Evolutionary conservation across 2,888 invertebrate species (phyloP), one percentile per base, ranked within the genome.

Genomic region (Drosophila birchii): DNA sequence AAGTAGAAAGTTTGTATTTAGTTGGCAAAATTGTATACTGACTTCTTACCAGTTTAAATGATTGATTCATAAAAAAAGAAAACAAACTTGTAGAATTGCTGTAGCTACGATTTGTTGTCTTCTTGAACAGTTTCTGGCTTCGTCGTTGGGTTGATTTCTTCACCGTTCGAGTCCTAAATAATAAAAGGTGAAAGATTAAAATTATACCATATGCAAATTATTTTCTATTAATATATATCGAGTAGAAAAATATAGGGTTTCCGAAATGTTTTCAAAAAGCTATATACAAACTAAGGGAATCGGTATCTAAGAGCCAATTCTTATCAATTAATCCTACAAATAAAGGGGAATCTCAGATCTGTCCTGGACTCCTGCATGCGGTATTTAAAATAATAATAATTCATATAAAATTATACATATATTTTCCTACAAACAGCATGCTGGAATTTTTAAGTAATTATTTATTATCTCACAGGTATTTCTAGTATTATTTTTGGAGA

Each of bases 161-260:
- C 73, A 73, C 32, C 73, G 73, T 54, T 73, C 73, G 20, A 75
- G 53, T 58, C 73, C 73, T 73, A 49, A 9, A 7, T 32, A 55
- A 49, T 26, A 23, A 34, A 53, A 56, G 23, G 32, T 11, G 34
- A 34, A 49, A 12, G 6, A 23, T 41, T 34, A 5, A 9, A 51
- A 16, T 51, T 34, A 20, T 20, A 18, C 14, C 8, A 39, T 43
- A 47, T 41, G n/a, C 6, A n/a, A 56, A 29, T 11, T 5, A 2
- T 14, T 32, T 32, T 23, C 3, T 32, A 38, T 16, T 2, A 12
- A 23, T 26, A 14, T 34, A n/a, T 11, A 11, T 16, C 7, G 34
- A 29, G 7, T 23, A 41, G n/a, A 34, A 16, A 32, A 38, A 47
- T 20, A 14, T 20, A 14, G 18, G 12, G 7, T 20, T 51, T 34